Evolutionary conservation across 2,113 vertebrate species (phyloP).

Genomic region (Lontra canadensis): DNA sequence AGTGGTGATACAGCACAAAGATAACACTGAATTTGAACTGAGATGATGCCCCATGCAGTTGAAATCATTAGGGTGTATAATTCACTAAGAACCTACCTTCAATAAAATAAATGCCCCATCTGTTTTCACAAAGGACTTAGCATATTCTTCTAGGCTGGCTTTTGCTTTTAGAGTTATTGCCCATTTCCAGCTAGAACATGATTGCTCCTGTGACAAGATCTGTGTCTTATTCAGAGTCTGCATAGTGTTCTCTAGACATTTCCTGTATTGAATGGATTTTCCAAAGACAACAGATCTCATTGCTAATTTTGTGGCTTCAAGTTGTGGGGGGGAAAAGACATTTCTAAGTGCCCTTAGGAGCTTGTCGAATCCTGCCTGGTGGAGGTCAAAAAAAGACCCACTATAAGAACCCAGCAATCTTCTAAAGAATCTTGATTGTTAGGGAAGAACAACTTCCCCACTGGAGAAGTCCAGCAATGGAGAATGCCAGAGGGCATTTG

Average conservation of each 20-base stretch:
- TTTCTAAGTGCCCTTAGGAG: not conserved
- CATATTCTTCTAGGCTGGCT: not conserved
- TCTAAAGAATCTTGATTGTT: not conserved
- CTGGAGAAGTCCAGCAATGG: not conserved
- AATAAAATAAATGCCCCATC: not conserved
- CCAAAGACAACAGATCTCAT: not conserved
- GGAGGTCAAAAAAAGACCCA: not conserved
- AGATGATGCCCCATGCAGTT: not conserved
- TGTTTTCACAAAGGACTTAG: fast-evolving
- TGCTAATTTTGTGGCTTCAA: not conserved
- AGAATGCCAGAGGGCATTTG: not conserved
- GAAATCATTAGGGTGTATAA: no score
- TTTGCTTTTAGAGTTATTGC: not conserved
- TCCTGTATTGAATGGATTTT: not conserved
- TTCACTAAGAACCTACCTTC: not conserved
- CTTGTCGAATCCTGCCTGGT: not conserved
- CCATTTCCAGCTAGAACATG: not conserved
- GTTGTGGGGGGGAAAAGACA: not conserved
- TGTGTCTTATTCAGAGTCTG: not conserved
- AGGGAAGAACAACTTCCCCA: no score
- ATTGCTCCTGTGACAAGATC: not conserved
- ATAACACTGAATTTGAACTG: not conserved
- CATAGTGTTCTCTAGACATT: not conserved
- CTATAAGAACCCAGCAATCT: not conserved
- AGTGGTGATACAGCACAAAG: not conserved